Percentiles rank a stretch among this genome's conserved stretches.
These are phyloP conservation scores for Mola mola DNA, from an alignment of 2,113 vertebrate species.

Conservation along the genomic window DNA sequence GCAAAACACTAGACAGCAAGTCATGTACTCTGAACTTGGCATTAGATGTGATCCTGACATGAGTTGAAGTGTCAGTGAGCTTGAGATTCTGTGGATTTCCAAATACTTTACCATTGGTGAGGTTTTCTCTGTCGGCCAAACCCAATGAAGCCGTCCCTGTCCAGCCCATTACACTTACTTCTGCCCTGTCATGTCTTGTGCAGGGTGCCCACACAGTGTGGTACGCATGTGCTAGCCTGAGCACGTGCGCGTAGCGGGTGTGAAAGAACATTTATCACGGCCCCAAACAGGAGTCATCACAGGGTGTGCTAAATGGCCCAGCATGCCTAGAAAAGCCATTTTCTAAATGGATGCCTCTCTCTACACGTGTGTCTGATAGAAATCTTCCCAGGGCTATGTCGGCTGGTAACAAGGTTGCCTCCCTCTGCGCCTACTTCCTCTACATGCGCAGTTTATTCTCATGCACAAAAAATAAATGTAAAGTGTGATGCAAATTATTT, in stretches of 20 bases:
- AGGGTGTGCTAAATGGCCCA: constrained; percentile 86
- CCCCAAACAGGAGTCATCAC: constrained; percentile 83
- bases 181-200: constrained; percentile 26
- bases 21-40: constrained; percentile 23
- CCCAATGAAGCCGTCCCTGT: constrained; percentile 17
- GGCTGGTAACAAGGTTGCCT: constrained; percentile 83
- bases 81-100: constrained; percentile 30
- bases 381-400: constrained; percentile 81
- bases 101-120: constrained; percentile 22
- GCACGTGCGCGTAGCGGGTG: constrained; percentile 55
- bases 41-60: constrained; percentile 24
- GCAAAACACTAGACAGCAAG: background rate
- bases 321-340: constrained; percentile 85
- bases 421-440: constrained; percentile 66
- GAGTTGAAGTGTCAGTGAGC: constrained; percentile 17
- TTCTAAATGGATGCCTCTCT: constrained; percentile 87
- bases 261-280: constrained; percentile 79
- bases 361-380: constrained; percentile 83
- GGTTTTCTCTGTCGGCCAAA: constrained; percentile 28
- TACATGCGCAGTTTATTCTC: constrained; percentile 78
- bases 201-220: constrained; percentile 41
- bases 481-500: constrained; percentile 76
- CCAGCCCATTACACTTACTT: constrained; percentile 18
- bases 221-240: constrained; percentile 49
- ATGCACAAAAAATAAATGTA: constrained; percentile 47